Conservation (phyloP, 1,140 invertebrate genomes). For the Euura lappo region DNA sequence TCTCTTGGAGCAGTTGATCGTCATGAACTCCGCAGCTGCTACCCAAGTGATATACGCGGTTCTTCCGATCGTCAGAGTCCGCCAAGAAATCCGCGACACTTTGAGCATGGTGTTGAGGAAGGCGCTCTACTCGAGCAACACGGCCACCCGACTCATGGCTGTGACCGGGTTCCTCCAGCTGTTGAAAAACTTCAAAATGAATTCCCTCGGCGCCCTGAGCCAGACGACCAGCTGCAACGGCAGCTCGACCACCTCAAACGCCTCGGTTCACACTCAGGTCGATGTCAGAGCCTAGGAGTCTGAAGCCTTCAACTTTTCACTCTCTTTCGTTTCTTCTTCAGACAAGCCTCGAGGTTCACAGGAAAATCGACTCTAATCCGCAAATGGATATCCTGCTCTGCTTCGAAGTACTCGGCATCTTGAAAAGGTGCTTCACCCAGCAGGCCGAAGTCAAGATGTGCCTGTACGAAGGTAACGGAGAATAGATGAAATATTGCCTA, state of each 20-base stretch:
- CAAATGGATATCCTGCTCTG: slow-evolving; percentile 63
- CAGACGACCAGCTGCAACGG: slow-evolving; percentile 44
- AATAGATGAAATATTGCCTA: neutral
- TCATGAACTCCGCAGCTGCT: slow-evolving; percentile 51
- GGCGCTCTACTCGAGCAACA: slow-evolving; percentile 61
- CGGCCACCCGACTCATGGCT: slow-evolving; percentile 61
- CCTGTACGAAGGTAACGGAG: slow-evolving; percentile 61
- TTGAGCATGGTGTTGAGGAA: slow-evolving; percentile 65
- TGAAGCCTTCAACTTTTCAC: neutral
- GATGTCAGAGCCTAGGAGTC: neutral
- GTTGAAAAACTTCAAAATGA: slow-evolving; percentile 60
- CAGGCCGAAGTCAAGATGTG: slow-evolving; percentile 63
- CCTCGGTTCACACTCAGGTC: slow-evolving; percentile 59
- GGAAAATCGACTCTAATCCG: slow-evolving; percentile 31
- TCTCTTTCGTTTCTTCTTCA: slow-evolving; percentile 23
- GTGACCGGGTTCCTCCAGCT: slow-evolving; percentile 64
- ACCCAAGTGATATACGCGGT: slow-evolving; percentile 58
- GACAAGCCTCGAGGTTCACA: slow-evolving; percentile 46
- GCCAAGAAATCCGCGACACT: slow-evolving; percentile 57
- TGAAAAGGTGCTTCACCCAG: slow-evolving; percentile 66
- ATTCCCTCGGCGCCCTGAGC: slow-evolving; percentile 54
- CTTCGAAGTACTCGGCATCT: slow-evolving; percentile 66
- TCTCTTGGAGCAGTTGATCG: slow-evolving; percentile 59
- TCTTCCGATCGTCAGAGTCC: slow-evolving; percentile 58
- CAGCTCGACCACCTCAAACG: slow-evolving; percentile 45